Conservation (phyloP, 2,113 vertebrate genomes). For the Galemys pyrenaicus region DNA sequence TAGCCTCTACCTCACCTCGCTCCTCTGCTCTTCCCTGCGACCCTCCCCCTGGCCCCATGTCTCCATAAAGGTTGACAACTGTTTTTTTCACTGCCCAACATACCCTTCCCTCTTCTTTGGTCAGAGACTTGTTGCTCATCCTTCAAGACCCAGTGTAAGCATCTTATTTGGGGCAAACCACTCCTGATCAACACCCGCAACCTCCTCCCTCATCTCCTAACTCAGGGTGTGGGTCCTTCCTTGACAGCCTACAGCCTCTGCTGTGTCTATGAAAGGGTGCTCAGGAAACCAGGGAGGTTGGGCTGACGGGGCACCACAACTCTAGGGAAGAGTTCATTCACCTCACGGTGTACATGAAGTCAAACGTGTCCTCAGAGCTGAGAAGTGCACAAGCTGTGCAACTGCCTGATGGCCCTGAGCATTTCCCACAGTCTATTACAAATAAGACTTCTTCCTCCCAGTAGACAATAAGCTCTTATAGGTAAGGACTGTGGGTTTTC, state of each 20-base stretch:
- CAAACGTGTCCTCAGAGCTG: neutral
- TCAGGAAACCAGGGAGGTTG: neutral
- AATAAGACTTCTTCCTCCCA: neutral
- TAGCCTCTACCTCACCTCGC: neutral
- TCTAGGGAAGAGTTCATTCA: neutral
- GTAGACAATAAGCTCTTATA: neutral
- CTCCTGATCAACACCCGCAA: neutral
- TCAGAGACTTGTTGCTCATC: neutral
- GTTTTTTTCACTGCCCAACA: neutral
- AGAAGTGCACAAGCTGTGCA: neutral
- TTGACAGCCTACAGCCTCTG: neutral
- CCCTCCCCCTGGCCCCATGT: neutral
- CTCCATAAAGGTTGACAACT: neutral
- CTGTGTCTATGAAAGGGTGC: neutral
- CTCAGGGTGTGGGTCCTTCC: neutral
- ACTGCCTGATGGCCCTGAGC: neutral
- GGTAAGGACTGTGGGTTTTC: neutral
- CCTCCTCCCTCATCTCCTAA: neutral
- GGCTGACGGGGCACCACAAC: neutral
- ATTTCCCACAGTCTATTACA: neutral
- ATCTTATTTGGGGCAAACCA: conserved; percentile 28
- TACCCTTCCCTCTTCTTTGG: neutral
- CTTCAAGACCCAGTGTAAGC: conserved; percentile 35
- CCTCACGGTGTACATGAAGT: neutral
- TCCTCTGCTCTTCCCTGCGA: neutral